These are phyloP conservation scores for Cephus sareptanus DNA, from an alignment of 2,888 invertebrate genomes.

Conservation along the genomic window DNA sequence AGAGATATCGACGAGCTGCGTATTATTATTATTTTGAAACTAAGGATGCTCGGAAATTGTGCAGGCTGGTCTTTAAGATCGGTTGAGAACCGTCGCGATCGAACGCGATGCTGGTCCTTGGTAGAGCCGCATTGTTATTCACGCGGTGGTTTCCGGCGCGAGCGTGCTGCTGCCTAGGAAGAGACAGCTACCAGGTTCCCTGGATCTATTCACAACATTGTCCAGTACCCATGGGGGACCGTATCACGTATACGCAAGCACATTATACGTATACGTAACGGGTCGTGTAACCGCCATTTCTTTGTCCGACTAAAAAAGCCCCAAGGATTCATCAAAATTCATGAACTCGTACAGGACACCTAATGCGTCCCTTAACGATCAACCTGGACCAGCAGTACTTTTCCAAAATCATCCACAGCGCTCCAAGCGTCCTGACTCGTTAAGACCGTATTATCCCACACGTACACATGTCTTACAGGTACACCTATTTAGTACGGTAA, in stretches of 20 bases:
- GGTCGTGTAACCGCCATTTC: not conserved
- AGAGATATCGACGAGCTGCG: not conserved
- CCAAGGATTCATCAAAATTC: not conserved
- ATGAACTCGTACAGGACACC: not conserved
- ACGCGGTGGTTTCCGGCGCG: slow-evolving; percentile 10
- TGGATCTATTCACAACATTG: not conserved
- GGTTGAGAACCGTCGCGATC: slow-evolving; percentile 3
- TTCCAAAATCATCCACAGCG: not conserved
- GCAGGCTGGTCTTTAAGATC: not conserved
- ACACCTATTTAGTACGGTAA: not conserved
- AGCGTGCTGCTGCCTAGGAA: slow-evolving; percentile 4
- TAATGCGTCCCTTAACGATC: not conserved
- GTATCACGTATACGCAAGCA: not conserved
- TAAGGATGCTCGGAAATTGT: not conserved
- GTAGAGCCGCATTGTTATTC: slow-evolving; percentile 7
- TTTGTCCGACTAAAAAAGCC: not conserved
- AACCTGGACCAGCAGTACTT: not conserved
- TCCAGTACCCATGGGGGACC: not conserved
- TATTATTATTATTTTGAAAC: not conserved
- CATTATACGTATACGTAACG: not conserved
- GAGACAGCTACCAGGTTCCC: not conserved
- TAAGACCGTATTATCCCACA: not conserved
- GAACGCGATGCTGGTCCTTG: not conserved
- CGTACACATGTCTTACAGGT: not conserved
- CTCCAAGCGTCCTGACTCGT: not conserved